Percentiles rank a stretch among this genome's conserved stretches.
phyloP scores from a whole-genome alignment of 2,113 vertebrate genomes.

The Percina caprodes region DNA sequence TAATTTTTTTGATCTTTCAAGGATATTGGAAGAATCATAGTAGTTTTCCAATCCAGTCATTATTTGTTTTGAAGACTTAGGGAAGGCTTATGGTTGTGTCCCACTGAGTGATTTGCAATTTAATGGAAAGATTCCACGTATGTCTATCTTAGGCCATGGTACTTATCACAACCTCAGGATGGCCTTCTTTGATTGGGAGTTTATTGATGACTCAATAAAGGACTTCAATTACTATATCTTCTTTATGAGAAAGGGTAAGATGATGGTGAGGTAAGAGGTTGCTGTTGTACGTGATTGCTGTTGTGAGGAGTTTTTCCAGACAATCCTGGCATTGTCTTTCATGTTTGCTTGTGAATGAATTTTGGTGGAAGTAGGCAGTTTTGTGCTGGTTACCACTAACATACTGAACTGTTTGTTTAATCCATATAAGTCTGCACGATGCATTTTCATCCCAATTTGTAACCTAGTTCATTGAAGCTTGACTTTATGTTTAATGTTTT shows the following conservation, averaged over 20 bases:
- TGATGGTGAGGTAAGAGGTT: too few species aligned
- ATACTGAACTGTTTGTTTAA: conserved; percentile 29
- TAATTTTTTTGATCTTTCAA: too few species aligned
- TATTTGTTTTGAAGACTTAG: background rate
- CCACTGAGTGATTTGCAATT: background rate
- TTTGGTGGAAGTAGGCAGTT: background rate
- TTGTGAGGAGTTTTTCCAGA: background rate
- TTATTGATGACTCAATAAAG: background rate
- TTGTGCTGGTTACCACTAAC: conserved; percentile 12
- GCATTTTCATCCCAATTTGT: conserved; percentile 18
- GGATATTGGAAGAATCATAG: background rate
- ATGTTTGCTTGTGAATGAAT: too few species aligned
- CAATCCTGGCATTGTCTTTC: background rate
- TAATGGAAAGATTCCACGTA: too few species aligned
- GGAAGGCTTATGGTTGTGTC: too few species aligned
- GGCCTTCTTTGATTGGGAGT: background rate
- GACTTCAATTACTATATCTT: too few species aligned
- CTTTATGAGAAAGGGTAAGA: too few species aligned
- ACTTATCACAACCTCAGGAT: background rate
- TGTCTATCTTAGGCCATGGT: background rate
- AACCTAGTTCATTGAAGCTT: conserved; percentile 44
- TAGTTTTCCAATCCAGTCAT: background rate
- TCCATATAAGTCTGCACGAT: conserved; percentile 2
- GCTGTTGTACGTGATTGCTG: background rate
- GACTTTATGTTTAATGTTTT: conserved; percentile 52